Evolutionary conservation across 2,113 vertebrate genomes (phyloP), one percentile per base, ranked within the genome.

Genomic region (Calonectris borealis): DNA sequence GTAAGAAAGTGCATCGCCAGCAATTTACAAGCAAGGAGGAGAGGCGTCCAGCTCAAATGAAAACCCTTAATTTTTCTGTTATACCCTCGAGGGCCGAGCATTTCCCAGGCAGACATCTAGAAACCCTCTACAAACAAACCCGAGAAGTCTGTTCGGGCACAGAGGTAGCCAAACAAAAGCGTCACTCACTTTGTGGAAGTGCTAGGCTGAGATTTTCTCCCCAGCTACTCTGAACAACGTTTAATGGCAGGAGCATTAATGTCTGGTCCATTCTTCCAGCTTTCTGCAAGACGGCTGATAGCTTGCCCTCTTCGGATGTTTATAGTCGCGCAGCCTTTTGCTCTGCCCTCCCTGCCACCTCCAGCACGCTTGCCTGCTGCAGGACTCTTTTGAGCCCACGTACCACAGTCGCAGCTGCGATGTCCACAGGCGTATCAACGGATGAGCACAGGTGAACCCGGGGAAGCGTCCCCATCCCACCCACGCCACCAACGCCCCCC

Each of bases 321-420:
- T 2, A 5, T 27, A 54, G 62, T 8, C 0, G 0, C 6, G 3
- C 69, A 64, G 80, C 25, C 49, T n/a, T 14, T 12, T 19, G 34
- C 78, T 73, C 60, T 83, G 80, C 68, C 80, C 89, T 40, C 79
- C 13, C 61, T 3, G 66, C 46, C 65, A 52, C 49, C 88, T 64
- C 60, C 54, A 10, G 84, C 4, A 4, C 3, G 4, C 42, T 40
- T 0, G 0, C 31, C 44, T 32, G 71, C 84, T 1, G 6, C 31
- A 1, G 61, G 40, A 16, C 68, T 20, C 62, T 70, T 6, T 1
- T 2, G 0, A 0, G 52, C 22, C 54, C 61, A 48, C 0, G 0
- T 7, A 10, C 48, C 0, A 19, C 46, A 7, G 3, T 14, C 0
- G 1, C 76, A 10, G 44, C 58, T 34, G 31, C 8, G 1, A 31